Evolutionary conservation across 1,140 invertebrate genomes (phyloP).

Genomic region (Geopemphigus sp.): DNA sequence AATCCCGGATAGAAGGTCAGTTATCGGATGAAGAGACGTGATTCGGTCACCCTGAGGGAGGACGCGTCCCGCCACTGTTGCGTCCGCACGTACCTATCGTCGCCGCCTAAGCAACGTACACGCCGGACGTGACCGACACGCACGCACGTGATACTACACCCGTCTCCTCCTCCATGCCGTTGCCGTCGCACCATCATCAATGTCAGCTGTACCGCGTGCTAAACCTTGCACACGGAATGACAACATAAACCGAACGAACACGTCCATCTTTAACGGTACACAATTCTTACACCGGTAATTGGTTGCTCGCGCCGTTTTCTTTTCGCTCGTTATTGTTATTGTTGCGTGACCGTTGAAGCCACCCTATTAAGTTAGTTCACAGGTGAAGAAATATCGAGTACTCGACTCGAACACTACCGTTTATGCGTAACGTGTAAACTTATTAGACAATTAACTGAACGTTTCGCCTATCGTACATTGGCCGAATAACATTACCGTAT

Average conservation of each 20-base stretch:
- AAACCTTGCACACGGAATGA: slow-evolving; percentile 1
- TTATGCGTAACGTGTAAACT: no score
- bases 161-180: no score
- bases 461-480: no score
- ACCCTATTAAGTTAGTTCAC: no score
- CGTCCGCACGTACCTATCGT: slow-evolving; percentile 18
- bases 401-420: no score
- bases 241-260: neutral
- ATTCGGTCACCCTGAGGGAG: slow-evolving; percentile 10
- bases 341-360: no score
- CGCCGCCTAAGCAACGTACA: neutral
- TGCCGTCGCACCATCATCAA: no score
- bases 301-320: slow-evolving; percentile 17
- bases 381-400: no score
- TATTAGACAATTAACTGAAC: no score
- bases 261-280: slow-evolving; percentile 9
- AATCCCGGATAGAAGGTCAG: neutral
- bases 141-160: slow-evolving; percentile 15
- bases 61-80: neutral
- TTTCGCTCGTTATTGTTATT: neutral
- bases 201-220: slow-evolving; percentile 22
- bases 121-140: slow-evolving; percentile 7
- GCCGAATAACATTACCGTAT: no score
- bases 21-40: slow-evolving; percentile 27
- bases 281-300: neutral